A percentile compares a stretch with the other conserved stretches of the same genome.
Conservation (phyloP, 2,888 invertebrate species). For the Tinea trinotella region DNA sequence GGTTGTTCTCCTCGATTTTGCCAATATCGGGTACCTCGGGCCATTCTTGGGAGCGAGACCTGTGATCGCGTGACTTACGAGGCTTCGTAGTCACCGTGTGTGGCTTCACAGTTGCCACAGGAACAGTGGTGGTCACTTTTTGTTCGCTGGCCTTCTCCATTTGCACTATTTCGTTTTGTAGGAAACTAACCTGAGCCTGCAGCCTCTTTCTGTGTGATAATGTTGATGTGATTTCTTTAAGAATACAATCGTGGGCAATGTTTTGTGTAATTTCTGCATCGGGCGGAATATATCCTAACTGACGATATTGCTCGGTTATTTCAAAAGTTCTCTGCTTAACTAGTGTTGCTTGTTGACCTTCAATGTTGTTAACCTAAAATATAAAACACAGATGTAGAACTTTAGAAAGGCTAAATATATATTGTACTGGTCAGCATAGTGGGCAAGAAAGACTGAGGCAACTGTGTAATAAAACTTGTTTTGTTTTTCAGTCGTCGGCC, state of each 20-base stretch:
- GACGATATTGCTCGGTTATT: slow-evolving; percentile 79
- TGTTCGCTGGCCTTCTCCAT: slow-evolving; percentile 82
- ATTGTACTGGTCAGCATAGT: too few species aligned
- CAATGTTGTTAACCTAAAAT: slow-evolving; percentile 74
- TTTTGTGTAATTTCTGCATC: slow-evolving; percentile 75
- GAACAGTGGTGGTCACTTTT: slow-evolving; percentile 56
- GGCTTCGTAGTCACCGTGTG: slow-evolving; percentile 55
- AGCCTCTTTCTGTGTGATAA: slow-evolving; percentile 87
- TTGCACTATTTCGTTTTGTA: slow-evolving; percentile 83
- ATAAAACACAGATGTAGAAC: not conserved
- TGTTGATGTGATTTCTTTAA: slow-evolving; percentile 89
- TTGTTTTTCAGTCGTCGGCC: too few species aligned
- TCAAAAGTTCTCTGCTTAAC: slow-evolving; percentile 82
- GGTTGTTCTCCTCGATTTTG: slow-evolving; percentile 93
- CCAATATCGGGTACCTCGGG: slow-evolving; percentile 91
- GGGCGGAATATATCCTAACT: slow-evolving; percentile 66
- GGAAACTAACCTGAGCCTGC: slow-evolving; percentile 82
- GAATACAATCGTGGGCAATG: slow-evolving; percentile 84
- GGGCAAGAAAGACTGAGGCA: too few species aligned
- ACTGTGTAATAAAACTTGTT: too few species aligned
- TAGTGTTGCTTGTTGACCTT: slow-evolving; percentile 82
- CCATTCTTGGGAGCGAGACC: slow-evolving; percentile 91
- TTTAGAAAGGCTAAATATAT: too few species aligned
- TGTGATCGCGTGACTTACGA: slow-evolving; percentile 78
- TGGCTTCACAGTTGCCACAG: slow-evolving; percentile 59